Evolutionary conservation across 2,797 vertebrate species (phyloP).

Genomic region (Syndactyla subalaris): DNA sequence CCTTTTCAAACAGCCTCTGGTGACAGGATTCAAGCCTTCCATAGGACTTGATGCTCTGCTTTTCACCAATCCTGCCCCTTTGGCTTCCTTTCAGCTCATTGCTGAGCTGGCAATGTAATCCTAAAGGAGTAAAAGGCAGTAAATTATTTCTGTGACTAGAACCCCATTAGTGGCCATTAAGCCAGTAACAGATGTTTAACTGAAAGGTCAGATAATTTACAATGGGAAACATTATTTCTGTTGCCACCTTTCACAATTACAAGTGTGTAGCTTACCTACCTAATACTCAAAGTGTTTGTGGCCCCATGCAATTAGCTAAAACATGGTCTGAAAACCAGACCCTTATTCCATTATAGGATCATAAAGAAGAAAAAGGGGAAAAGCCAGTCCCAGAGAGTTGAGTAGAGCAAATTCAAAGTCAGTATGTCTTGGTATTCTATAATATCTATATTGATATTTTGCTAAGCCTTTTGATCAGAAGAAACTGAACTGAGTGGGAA

Average conservation of each 20-base stretch:
- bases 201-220: slow-evolving; percentile 30
- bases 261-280: background rate
- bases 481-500: background rate
- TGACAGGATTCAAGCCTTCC: background rate
- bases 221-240: background rate
- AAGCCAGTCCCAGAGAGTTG: background rate
- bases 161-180: background rate
- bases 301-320: background rate
- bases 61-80: background rate
- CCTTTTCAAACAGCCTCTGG: background rate
- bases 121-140: background rate
- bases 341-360: background rate
- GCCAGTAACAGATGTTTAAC: background rate
- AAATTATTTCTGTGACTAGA: background rate
- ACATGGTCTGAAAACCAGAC: background rate
- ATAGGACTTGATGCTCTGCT: background rate
- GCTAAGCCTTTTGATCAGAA: background rate
- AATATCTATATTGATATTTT: background rate
- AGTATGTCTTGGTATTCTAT: background rate
- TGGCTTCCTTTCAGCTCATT: background rate
- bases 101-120: background rate
- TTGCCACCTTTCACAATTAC: background rate
- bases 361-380: background rate
- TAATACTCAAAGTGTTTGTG: background rate
- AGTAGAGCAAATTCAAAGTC: background rate